phyloP scores from a whole-genome alignment of 2,888 invertebrate genomes.

The Hypselothyrea guttata region DNA sequence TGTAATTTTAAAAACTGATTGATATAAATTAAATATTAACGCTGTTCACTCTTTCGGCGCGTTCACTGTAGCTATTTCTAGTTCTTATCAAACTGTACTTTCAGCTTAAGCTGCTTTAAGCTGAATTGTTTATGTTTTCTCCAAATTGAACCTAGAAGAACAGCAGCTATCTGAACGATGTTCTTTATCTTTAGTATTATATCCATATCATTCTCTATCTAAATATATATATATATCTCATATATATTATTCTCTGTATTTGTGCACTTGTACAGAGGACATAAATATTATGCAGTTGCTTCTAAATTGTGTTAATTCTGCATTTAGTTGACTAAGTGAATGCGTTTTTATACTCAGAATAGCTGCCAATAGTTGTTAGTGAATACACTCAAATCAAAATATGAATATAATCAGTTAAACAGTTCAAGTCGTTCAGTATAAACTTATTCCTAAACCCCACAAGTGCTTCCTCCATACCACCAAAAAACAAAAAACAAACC shows the following conservation, averaged over 20 bases:
- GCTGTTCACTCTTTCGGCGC: no score
- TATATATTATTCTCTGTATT: no score
- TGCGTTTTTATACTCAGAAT: constrained; percentile 29
- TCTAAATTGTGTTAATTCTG: constrained; percentile 32
- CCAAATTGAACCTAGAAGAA: background rate
- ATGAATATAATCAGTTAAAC: constrained; percentile 21
- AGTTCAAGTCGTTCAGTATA: constrained; percentile 42
- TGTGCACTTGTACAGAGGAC: constrained; percentile 33
- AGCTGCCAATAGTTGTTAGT: constrained; percentile 50
- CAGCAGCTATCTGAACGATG: no score
- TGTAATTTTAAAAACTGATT: no score
- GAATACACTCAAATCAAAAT: constrained; percentile 10
- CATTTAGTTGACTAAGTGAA: constrained; percentile 23
- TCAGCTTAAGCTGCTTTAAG: constrained; percentile 38
- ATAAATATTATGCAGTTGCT: constrained; percentile 23
- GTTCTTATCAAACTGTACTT: constrained; percentile 7
- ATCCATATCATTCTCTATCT: constrained; percentile 33
- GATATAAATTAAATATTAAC: no score
- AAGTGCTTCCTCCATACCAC: constrained; percentile 71
- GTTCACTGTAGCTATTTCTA: no score
- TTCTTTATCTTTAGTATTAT: constrained; percentile 50
- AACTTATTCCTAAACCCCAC: constrained; percentile 64
- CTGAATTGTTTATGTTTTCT: constrained; percentile 32
- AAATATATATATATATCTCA: constrained; percentile 35
- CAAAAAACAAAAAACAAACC: no score